Evolutionary conservation across 2,797 vertebrate genomes (phyloP), one percentile per base, ranked within the genome.

Genomic region (Lateolabrax maculatus): DNA sequence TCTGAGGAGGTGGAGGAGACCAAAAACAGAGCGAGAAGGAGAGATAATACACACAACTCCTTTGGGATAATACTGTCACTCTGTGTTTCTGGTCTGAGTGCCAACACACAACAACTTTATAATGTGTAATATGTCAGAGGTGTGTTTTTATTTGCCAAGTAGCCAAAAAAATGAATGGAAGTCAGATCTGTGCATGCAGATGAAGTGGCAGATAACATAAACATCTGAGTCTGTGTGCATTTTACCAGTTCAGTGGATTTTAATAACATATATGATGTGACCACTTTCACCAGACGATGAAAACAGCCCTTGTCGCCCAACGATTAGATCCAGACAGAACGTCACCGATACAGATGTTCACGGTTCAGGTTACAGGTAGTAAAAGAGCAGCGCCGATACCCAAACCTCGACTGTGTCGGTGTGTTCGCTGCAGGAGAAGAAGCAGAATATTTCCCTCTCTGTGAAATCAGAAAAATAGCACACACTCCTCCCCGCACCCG

Each of bases 391-490:
- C 63, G 31, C 1, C 27, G 48, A 13, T 19, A 25, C 12, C 29
- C 10, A 34, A 11, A 10, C 39, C 8, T 6, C 15, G 53, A 21
- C n/a, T 75, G 43, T 11, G 9, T 44, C 57, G 19, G 43, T 31
- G 48, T 39, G 21, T 34, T 55, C 6, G 46, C 62, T 46, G 29
- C 9, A 2, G 8, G 37, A 79, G 44, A 36, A 55, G 48, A 1
- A 61, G 70, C 71, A 61, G 44, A 70, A 56, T 31, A 29, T 39
- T 9, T 78, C 75, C 60, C 23, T 67, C 82, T 69, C 36, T 57
- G 71, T 81, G 83, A 69, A 75, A 74, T 74, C 79, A 62, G 83
- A 83, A 80, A 84, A 86, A 84, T 86, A 81, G 81, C 78, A 87
- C 89, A 77, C 72, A 74, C 79, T 88, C 79, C 80, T 74, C 71